Percentiles rank a stretch among this genome's conserved stretches.
Conservation (phyloP, 2,113 vertebrate species). For the Sterrhoptilus dennistouni region DNA sequence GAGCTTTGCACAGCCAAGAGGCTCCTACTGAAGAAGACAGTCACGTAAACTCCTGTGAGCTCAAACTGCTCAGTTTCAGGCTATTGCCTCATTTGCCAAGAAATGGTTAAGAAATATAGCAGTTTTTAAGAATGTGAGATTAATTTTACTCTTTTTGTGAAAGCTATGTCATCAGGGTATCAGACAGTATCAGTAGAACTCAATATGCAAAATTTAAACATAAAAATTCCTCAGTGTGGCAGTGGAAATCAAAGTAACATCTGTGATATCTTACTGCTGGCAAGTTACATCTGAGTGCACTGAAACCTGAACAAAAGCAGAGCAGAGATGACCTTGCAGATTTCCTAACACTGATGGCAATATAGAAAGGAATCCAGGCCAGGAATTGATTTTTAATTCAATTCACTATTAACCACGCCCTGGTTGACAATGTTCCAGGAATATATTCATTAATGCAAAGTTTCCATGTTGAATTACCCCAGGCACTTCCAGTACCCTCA, state of each 20-base stretch:
- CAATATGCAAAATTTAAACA: not conserved
- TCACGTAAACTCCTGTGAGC: conserved; percentile 34
- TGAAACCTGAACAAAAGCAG: not conserved
- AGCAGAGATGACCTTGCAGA: not conserved
- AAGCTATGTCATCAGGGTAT: not conserved
- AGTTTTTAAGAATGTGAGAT: conserved; percentile 45
- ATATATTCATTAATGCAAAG: not conserved
- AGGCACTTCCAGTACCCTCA: not conserved
- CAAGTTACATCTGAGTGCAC: not conserved
- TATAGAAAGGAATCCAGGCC: not conserved
- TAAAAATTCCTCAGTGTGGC: conserved; percentile 17
- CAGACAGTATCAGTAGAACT: conserved; percentile 31
- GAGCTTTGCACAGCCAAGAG: conserved; percentile 9
- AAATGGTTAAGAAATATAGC: conserved; percentile 27
- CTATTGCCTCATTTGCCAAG: conserved; percentile 30
- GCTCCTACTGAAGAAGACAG: conserved; percentile 50
- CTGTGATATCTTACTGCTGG: not conserved
- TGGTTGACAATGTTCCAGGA: not conserved
- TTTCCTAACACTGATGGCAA: not conserved
- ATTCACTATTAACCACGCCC: not conserved
- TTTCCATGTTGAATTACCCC: not conserved
- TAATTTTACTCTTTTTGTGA: conserved; percentile 30
- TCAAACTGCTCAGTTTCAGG: conserved; percentile 41
- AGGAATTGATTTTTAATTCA: not conserved
- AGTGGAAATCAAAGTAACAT: conserved; percentile 41